Evolutionary conservation across 2,888 invertebrate genomes (phyloP).

Genomic region (Subacronicta megacephala): DNA sequence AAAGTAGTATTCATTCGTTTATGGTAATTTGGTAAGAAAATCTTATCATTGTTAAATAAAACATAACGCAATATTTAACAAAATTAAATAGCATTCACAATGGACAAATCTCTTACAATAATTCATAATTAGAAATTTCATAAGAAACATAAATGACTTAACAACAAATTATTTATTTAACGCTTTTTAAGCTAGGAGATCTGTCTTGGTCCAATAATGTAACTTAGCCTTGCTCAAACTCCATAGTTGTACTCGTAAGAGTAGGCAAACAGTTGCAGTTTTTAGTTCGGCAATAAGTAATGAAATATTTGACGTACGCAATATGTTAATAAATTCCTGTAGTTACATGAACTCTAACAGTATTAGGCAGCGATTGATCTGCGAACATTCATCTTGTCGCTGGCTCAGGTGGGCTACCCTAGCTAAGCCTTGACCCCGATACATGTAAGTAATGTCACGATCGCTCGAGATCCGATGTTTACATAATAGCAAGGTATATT

Average conservation of each 20-base stretch:
- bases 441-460: constrained; percentile 50
- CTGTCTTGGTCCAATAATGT: no score
- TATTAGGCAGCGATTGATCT: constrained; percentile 15
- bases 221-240: no score
- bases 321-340: not conserved
- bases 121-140: no score
- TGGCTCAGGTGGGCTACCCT: constrained; percentile 28
- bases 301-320: not conserved
- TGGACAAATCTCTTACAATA: not conserved
- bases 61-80: no score
- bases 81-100: no score
- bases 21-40: not conserved
- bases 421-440: constrained; percentile 51
- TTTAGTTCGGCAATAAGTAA: not conserved
- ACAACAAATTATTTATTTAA: no score
- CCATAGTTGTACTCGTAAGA: no score
- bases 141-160: no score
- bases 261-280: no score
- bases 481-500: constrained; percentile 47
- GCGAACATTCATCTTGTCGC: constrained; percentile 19
- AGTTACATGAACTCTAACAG: constrained; percentile 11
- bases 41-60: not conserved
- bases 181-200: no score
- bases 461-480: constrained; percentile 33
- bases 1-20: not conserved